Evolutionary conservation across 1,140 invertebrate genomes (phyloP).

Genomic region (Manduca sexta): DNA sequence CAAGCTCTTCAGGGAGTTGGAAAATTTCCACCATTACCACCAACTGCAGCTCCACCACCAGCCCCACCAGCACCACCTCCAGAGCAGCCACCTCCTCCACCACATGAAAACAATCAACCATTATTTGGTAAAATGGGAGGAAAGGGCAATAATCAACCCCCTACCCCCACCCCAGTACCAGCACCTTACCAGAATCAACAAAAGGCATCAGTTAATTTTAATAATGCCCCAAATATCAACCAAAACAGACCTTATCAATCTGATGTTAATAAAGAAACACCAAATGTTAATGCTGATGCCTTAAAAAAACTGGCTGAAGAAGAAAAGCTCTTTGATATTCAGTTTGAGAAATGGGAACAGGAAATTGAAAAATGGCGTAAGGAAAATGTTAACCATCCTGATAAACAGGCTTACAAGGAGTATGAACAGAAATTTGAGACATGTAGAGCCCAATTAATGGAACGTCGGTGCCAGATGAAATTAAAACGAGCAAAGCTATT

Average conservation of each 20-base stretch:
- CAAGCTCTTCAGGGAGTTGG: conserved; percentile 53
- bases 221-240: conserved; percentile 34
- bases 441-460: conserved; percentile 83
- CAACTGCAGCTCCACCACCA: conserved; percentile 50
- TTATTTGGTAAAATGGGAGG: conserved; percentile 25
- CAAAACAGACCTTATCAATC: conserved; percentile 30
- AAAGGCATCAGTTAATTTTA: conserved; percentile 22
- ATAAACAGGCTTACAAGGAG: conserved; percentile 86
- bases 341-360: conserved; percentile 89
- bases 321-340: conserved; percentile 85
- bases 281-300: conserved; percentile 42
- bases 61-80: conserved; percentile 58
- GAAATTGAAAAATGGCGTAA: conserved; percentile 89
- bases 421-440: conserved; percentile 89
- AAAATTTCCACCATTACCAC: conserved; percentile 56
- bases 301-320: conserved; percentile 75
- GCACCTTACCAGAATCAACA: conserved; percentile 16
- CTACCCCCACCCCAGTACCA: conserved; percentile 27
- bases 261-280: conserved; percentile 3
- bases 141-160: conserved; percentile 5
- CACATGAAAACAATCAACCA: conserved; percentile 60
- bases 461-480: conserved; percentile 86
- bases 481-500: conserved; percentile 74
- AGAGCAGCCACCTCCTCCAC: conserved; percentile 52
- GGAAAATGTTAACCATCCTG: conserved; percentile 89